Evolutionary conservation across 1,140 invertebrate species (phyloP).

Genomic region (Sesamia nonagrioides): DNA sequence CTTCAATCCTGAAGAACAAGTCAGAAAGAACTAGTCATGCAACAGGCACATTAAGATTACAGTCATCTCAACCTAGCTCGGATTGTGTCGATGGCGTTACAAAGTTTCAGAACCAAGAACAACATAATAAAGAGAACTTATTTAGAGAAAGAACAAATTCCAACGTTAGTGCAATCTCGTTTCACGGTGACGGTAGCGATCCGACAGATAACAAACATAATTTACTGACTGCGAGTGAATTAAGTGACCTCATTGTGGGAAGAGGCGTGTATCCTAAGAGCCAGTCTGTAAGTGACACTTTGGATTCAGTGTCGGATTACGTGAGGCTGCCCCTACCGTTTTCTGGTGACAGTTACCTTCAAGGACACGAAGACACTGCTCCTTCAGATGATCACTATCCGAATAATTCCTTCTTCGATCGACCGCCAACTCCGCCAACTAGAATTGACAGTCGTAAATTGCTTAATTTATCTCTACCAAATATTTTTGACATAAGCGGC

Average conservation of each 20-base stretch:
- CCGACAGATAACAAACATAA: conserved; percentile 93
- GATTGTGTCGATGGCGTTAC: conserved; percentile 87
- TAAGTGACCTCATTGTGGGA: conserved; percentile 94
- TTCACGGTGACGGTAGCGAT: conserved; percentile 95
- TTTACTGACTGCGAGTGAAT: conserved; percentile 92
- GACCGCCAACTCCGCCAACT: conserved; percentile 89
- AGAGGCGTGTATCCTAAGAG: conserved; percentile 92
- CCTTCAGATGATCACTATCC: conserved; percentile 86
- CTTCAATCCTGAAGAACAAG: conserved; percentile 83
- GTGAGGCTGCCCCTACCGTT: conserved; percentile 93
- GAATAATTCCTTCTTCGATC: conserved; percentile 83
- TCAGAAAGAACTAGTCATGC: conserved; percentile 69
- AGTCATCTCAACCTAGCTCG: conserved; percentile 64
- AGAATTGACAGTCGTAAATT: conserved; percentile 89
- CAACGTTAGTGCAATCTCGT: conserved; percentile 92
- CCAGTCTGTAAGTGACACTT: conserved; percentile 93
- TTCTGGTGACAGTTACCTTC: conserved; percentile 87
- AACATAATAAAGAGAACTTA: conserved; percentile 71
- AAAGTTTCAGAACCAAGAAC: conserved; percentile 66
- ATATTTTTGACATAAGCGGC: conserved; percentile 78
- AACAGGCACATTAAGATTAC: conserved; percentile 64
- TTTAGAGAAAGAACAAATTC: conserved; percentile 92
- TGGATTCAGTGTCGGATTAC: conserved; percentile 96
- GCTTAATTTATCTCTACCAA: conserved; percentile 83
- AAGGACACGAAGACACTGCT: conserved; percentile 86